A percentile compares a stretch with the other conserved stretches of the same genome.
Conservation (phyloP, 2,797 vertebrate species). For the Florisuga fusca region DNA sequence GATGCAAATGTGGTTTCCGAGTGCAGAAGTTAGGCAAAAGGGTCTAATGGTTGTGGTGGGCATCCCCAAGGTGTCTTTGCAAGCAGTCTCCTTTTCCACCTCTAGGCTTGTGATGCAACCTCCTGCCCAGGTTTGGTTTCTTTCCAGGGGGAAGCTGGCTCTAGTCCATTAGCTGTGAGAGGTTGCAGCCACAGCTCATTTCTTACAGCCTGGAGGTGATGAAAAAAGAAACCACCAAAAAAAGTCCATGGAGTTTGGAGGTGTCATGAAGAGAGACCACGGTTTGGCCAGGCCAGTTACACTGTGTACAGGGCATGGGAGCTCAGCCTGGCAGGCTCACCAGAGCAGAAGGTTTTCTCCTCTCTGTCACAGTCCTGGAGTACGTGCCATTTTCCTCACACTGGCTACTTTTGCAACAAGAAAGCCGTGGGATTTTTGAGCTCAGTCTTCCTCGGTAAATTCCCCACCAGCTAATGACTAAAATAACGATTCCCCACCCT, state of each 20-base stretch:
- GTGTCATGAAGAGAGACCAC: background rate
- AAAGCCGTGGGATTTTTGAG: slow-evolving; percentile 48
- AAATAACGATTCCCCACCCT: slow-evolving; percentile 66
- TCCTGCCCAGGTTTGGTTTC: background rate
- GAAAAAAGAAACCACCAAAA: background rate
- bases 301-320: background rate
- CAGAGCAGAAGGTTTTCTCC: slow-evolving; percentile 7
- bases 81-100: background rate
- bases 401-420: background rate
- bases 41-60: background rate
- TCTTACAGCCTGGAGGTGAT: background rate
- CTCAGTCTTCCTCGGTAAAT: slow-evolving; percentile 53
- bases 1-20: rapidly evolving
- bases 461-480: slow-evolving; percentile 65
- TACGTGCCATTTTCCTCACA: slow-evolving; percentile 42
- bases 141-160: background rate
- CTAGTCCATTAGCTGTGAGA: slow-evolving; percentile 17
- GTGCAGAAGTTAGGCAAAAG: background rate
- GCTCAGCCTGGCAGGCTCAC: background rate
- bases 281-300: background rate
- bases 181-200: background rate
- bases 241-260: background rate
- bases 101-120: background rate
- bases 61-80: background rate
- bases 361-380: slow-evolving; percentile 1